These are phyloP conservation scores for Sceliomorpha sp. DNA, from an alignment of 2,888 invertebrate genomes.

Conservation along the genomic window DNA sequence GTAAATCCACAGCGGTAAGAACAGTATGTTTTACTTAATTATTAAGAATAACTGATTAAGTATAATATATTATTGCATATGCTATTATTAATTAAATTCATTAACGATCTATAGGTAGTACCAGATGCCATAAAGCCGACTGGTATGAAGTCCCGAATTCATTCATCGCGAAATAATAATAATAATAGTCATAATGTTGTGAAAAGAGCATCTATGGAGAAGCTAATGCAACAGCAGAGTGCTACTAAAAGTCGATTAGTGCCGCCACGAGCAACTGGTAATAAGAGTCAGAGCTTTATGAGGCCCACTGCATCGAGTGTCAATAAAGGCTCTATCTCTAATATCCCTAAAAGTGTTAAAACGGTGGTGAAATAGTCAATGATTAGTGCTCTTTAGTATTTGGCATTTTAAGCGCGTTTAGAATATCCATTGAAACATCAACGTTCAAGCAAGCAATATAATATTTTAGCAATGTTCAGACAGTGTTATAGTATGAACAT, in stretches of 20 bases:
- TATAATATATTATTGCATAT: constrained; percentile 4
- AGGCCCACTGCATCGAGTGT: constrained; percentile 92
- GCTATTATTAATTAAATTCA: no score
- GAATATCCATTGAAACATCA: no score
- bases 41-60: constrained; percentile 11
- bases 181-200: constrained; percentile 71
- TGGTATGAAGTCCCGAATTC: constrained; percentile 38
- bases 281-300: constrained; percentile 85
- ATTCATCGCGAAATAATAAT: constrained; percentile 80
- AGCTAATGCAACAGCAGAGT: constrained; percentile 19
- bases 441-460: no score
- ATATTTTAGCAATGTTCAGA: no score
- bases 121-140: constrained; percentile 45
- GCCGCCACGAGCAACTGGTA: constrained; percentile 65
- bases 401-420: no score
- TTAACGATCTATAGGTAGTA: no score
- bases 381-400: background rate
- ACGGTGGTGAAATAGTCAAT: constrained; percentile 66
- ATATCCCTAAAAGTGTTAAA: constrained; percentile 75
- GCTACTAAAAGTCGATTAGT: constrained; percentile 65
- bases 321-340: constrained; percentile 84
- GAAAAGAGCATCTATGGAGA: constrained; percentile 59
- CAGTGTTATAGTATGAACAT: no score
- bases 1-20: constrained; percentile 62
- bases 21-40: no score